These are phyloP conservation scores for Sus scrofa DNA, from an alignment of 2,113 vertebrate species.

Conservation along the genomic window T2T-Sscrofa CM000819.6:70202501-70203000, in stretches of 20 bases:
- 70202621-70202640: not conserved
- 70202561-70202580: not conserved
- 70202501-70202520: not conserved
- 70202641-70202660: not conserved
- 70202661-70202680: not conserved
- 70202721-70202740: not conserved
- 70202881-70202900: conserved; percentile 91
- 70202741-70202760: not conserved
- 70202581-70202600: not conserved
- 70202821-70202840: not conserved
- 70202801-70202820: not conserved
- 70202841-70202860: not conserved
- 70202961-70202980: conserved; percentile 94
- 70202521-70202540: not conserved
- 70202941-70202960: conserved; percentile 91
- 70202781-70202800: not conserved
- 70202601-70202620: not conserved
- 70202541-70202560: not conserved
- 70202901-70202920: conserved; percentile 93
- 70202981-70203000: conserved; percentile 93
- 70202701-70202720: not conserved
- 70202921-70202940: conserved; percentile 93
- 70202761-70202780: not conserved
- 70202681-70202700: not conserved
- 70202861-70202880: not conserved